phyloP scores from a whole-genome alignment of 2,113 vertebrate species.

The Anguilla japonica region DNA sequence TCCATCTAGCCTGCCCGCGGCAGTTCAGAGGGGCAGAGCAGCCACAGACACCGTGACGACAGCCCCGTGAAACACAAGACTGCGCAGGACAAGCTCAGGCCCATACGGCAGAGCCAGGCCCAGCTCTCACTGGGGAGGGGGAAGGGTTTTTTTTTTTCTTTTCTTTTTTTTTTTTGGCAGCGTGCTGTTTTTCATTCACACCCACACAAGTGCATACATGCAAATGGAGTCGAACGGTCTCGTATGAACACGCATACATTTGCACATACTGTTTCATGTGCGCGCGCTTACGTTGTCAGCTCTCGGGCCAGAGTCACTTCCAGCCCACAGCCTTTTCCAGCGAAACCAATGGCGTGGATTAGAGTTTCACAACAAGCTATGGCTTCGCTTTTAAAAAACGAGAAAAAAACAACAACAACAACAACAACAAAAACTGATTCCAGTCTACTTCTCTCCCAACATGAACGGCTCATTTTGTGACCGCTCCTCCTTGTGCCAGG shows the following conservation, averaged over 20 bases:
- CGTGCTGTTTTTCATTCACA: slow-evolving; percentile 37
- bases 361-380: neutral
- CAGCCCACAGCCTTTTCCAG: slow-evolving; percentile 28
- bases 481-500: neutral
- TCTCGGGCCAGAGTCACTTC: slow-evolving; percentile 29
- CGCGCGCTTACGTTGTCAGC: slow-evolving; percentile 14
- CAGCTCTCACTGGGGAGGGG: slow-evolving; percentile 9
- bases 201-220: slow-evolving; percentile 25
- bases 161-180: slow-evolving; percentile 15
- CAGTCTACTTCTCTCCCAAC: neutral
- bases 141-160: neutral
- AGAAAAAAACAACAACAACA: neutral
- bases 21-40: neutral
- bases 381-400: neutral
- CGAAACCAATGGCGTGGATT: neutral
- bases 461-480: slow-evolving; percentile 16
- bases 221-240: neutral
- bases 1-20: slow-evolving; percentile 10
- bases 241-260: neutral
- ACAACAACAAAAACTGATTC: neutral
- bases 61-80: slow-evolving; percentile 22
- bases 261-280: neutral
- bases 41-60: slow-evolving; percentile 16
- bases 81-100: slow-evolving; percentile 36
- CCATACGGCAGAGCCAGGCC: slow-evolving; percentile 1